Conservation (phyloP, 2,888 invertebrate genomes). For the Diploptera punctata region DNA sequence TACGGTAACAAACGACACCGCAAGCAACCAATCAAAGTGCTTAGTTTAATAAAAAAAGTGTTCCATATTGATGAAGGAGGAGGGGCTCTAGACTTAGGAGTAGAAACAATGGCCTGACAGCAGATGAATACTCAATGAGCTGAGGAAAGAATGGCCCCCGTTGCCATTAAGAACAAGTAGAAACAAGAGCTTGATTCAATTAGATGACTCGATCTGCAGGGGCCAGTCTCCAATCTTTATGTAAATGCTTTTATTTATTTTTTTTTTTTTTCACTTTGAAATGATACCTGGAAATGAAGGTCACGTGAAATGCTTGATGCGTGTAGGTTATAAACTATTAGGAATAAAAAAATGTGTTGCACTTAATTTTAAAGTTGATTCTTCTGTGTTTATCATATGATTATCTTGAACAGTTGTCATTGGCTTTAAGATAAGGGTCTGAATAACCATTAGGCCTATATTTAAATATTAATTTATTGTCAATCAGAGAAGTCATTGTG, state of each 20-base stretch:
- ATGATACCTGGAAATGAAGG: too few species aligned
- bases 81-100: constrained; percentile 2
- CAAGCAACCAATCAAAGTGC: constrained; percentile 33
- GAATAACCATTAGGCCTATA: too few species aligned
- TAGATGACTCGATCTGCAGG: background rate
- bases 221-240: background rate
- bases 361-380: too few species aligned
- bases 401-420: too few species aligned
- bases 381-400: too few species aligned
- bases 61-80: constrained; percentile 40
- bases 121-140: constrained; percentile 11
- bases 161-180: constrained; percentile 2
- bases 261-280: too few species aligned
- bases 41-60: constrained; percentile 26
- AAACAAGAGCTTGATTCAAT: constrained; percentile 12
- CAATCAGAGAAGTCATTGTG: too few species aligned
- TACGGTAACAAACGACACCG: constrained; percentile 27
- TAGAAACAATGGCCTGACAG: constrained; percentile 30
- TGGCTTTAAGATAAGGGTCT: too few species aligned
- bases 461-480: too few species aligned
- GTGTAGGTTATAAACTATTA: too few species aligned
- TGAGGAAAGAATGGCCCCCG: constrained; percentile 9
- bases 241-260: background rate
- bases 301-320: too few species aligned
- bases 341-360: too few species aligned